A percentile compares a stretch with the other conserved stretches of the same genome.
These are phyloP conservation scores for Nanorana parkeri DNA, from an alignment of 2,113 vertebrate species.

Conservation along the genomic window DNA sequence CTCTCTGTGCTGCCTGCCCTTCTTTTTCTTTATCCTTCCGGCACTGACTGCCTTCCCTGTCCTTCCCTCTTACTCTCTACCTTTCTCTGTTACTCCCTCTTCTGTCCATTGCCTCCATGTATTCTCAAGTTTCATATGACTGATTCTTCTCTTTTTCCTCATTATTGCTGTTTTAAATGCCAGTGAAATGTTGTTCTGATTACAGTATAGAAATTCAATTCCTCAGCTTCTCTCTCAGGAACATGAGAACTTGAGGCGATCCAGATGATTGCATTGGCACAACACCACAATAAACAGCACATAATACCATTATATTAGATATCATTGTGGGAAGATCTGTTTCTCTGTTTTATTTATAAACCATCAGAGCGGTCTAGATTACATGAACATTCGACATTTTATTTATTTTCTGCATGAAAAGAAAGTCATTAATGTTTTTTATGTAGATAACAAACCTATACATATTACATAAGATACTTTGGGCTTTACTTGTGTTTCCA, in stretches of 20 bases:
- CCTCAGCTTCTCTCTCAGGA: neutral
- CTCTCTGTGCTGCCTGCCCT: no score
- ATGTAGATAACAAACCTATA: no score
- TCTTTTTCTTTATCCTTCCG: no score
- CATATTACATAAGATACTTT: no score
- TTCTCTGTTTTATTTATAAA: neutral
- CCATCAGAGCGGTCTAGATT: neutral
- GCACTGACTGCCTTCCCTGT: no score
- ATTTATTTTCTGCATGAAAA: constrained; percentile 6
- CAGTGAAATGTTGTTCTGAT: neutral
- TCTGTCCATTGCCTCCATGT: no score
- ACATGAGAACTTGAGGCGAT: neutral
- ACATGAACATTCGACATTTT: neutral
- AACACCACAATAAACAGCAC: no score
- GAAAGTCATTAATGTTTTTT: neutral
- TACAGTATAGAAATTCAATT: neutral
- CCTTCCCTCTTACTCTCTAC: no score
- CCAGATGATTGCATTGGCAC: no score
- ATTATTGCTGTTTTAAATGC: neutral
- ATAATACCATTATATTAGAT: neutral
- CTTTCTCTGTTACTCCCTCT: no score
- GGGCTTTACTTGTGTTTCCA: no score
- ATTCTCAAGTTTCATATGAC: neutral
- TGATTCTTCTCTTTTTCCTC: neutral
- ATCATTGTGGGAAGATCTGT: constrained; percentile 16